Conservation (phyloP, 1,140 invertebrate genomes). For the Caenorhabditis remanei region DNA sequence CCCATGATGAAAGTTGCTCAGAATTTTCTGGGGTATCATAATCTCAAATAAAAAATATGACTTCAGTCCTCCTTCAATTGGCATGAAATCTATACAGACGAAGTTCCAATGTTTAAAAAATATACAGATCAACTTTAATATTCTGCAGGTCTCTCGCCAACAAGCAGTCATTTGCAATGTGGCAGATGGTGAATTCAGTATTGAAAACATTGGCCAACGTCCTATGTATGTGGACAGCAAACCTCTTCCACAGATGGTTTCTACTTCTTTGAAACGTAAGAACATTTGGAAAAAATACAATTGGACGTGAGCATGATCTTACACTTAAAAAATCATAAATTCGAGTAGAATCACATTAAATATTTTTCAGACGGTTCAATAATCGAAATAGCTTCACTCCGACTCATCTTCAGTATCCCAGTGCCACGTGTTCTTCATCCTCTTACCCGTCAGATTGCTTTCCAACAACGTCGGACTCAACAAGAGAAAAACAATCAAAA, state of each 20-base stretch:
- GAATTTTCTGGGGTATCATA: too few relatives aligned
- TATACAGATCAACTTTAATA: too few relatives aligned
- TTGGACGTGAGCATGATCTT: too few relatives aligned
- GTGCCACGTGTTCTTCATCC: constrained; percentile 25
- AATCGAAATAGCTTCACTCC: constrained; percentile 11
- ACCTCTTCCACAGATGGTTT: constrained; percentile 22
- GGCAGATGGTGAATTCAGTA: background rate
- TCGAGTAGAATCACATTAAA: background rate
- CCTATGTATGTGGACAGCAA: constrained; percentile 33
- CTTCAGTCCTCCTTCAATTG: too few relatives aligned
- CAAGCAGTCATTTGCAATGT: constrained; percentile 5
- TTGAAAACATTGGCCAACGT: constrained; percentile 32
- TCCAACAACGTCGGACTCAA: background rate
- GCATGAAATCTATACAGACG: background rate
- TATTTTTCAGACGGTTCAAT: constrained; percentile 11
- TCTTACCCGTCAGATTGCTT: background rate
- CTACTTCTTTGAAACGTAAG: constrained; percentile 7
- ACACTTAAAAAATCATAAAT: background rate
- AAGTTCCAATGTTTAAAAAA: too few relatives aligned
- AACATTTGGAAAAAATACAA: background rate
- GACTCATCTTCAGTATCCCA: constrained; percentile 15
- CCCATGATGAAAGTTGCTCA: too few relatives aligned
- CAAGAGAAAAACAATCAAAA: background rate
- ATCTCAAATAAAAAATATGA: too few relatives aligned
- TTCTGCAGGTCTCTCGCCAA: constrained; percentile 29